Evolutionary conservation across 2,113 vertebrate species (phyloP), one percentile per base, ranked within the genome.

Genomic region (Choloepus hoffmanni): DNA sequence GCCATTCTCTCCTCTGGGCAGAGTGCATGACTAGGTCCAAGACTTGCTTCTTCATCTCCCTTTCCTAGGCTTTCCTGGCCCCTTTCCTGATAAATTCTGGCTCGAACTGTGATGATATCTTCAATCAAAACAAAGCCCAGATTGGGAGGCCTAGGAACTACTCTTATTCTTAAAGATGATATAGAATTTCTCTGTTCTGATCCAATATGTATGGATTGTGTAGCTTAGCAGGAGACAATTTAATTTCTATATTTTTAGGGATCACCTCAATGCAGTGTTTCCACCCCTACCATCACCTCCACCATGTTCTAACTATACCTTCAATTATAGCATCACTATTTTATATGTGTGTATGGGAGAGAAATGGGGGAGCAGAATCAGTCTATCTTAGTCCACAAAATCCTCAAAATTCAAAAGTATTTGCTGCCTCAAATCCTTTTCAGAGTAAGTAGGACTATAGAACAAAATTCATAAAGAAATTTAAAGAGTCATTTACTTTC

Each of bases 161-260:
- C 50, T 82, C 45, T 73, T 45, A 45, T 30, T 70, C 82, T 58
- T 86, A 81, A 93, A 87, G 30, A 33, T 85, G 23, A 45, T 55
- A 2, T 33, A n/a, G 33, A 50, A 45, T 74, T 23, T 13, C 13
- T 94, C 14, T 58, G 7, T 33, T 95, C 45, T 92, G 15, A 89
- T 18, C 24, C 10, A 72, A 23, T 16, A n/a, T 33, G 6, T 50
- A 33, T 76, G 45, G 5, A 68, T 88, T 95, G 87, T 88, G 23
- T 74, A 53, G 16, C 79, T 79, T n/a, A 87, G 65, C 30, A 85
- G 70, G 45, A 73, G 70, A 36, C 9, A 53, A 48, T 43, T 70
- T 53, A 67, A 89, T 96, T 85, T 93, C 77, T 45, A 11, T 84
- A 45, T 89, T 84, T 45, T 85, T 60, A 84, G 24, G 65, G 36